phyloP scores from a whole-genome alignment of 1,140 invertebrate species.

The Ctenoplectra terminalis region DNA sequence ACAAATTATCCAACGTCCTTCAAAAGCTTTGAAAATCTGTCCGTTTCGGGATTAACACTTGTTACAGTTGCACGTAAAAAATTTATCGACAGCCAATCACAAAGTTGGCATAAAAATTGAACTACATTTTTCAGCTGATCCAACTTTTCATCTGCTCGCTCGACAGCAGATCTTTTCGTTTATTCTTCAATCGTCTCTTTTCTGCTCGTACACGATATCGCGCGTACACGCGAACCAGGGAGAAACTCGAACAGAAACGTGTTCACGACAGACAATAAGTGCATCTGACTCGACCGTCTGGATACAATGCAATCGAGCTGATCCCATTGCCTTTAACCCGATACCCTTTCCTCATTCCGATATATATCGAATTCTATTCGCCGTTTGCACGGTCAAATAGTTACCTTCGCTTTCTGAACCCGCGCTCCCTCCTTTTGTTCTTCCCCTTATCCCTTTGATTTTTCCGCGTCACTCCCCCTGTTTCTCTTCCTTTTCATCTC shows the following conservation, averaged over 20 bases:
- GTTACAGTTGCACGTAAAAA: neutral
- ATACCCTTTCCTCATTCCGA: constrained; percentile 40
- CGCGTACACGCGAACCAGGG: neutral
- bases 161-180: neutral
- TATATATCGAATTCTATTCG: constrained; percentile 35
- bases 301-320: constrained; percentile 50
- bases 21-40: neutral
- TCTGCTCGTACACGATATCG: neutral
- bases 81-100: neutral
- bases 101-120: neutral
- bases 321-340: constrained; percentile 41
- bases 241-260: constrained; percentile 21
- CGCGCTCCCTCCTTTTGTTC: neutral
- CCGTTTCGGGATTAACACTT: neutral
- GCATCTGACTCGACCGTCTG: constrained; percentile 48
- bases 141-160: too few species aligned
- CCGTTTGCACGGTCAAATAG: constrained; percentile 41
- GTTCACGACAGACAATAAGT: constrained; percentile 58
- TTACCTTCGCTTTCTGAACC: constrained; percentile 22
- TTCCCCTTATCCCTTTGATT: neutral
- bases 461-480: neutral
- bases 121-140: neutral
- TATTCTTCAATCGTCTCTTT: constrained; percentile 1
- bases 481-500: neutral
- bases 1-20: too few species aligned